Percentiles rank a stretch among this genome's conserved stretches.
These are phyloP conservation scores for Caenorhabditis doughertyi DNA, from an alignment of 2,888 invertebrate genomes.

Conservation along the genomic window DNA sequence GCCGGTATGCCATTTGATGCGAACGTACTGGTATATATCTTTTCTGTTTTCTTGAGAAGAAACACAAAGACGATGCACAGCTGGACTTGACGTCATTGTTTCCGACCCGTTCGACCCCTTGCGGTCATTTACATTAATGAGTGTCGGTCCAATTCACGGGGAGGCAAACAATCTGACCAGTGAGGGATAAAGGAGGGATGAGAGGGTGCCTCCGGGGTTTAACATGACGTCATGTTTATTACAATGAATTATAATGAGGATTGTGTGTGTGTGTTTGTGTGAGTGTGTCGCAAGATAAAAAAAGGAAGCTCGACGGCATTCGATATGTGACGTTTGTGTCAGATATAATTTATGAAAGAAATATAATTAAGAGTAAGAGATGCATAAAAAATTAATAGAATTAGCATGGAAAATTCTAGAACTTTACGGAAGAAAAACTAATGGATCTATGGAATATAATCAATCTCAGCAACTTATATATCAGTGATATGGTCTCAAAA, in stretches of 20 bases:
- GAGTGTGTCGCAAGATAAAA: not conserved
- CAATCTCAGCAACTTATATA: no score
- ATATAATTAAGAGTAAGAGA: no score
- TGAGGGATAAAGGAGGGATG: not conserved
- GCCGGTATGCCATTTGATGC: slow-evolving; percentile 12
- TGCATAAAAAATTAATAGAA: no score
- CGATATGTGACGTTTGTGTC: slow-evolving; percentile 8
- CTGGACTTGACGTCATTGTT: slow-evolving; percentile 51
- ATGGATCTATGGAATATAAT: no score
- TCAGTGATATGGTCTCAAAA: no score
- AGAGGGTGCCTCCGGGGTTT: not conserved
- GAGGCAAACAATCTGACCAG: slow-evolving; percentile 41
- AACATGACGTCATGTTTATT: slow-evolving; percentile 51
- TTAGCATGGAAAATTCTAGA: no score
- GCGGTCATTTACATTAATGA: slow-evolving; percentile 49
- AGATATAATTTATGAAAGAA: not conserved
- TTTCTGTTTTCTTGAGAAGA: not conserved
- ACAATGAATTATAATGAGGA: slow-evolving; percentile 37
- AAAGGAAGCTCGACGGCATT: not conserved
- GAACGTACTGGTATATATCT: slow-evolving; percentile 20
- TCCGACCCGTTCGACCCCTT: slow-evolving; percentile 11
- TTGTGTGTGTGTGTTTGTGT: slow-evolving; percentile 3
- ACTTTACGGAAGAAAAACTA: no score
- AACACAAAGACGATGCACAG: slow-evolving; percentile 43
- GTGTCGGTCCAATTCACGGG: slow-evolving; percentile 16